Conservation (phyloP, 1,140 invertebrate species). For the Platorchestia sp. region DNA sequence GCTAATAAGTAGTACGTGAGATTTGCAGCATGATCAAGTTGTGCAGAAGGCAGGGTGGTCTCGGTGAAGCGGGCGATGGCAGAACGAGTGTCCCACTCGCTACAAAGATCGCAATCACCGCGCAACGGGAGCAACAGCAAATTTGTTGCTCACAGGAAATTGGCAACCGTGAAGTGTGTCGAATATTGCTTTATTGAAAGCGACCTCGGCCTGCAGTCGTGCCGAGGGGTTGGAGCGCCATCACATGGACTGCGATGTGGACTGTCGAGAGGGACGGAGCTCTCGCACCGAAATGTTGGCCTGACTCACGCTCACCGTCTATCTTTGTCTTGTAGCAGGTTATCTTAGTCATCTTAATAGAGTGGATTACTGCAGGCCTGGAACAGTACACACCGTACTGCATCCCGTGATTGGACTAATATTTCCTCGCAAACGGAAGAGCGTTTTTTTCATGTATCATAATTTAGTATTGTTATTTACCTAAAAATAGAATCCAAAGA, state of each 20-base stretch:
- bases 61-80: not conserved
- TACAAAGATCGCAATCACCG: slow-evolving; percentile 23
- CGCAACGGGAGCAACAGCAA: slow-evolving; percentile 29
- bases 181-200: slow-evolving; percentile 52
- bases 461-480: no score
- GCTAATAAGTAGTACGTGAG: no score
- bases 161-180: slow-evolving; percentile 43
- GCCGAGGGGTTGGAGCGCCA: not conserved
- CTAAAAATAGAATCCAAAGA: no score
- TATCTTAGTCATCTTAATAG: no score
- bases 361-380: no score
- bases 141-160: slow-evolving; percentile 52
- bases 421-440: no score
- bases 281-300: not conserved
- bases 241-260: no score
- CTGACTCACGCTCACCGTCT: not conserved
- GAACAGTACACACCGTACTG: no score
- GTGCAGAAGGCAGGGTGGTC: not conserved
- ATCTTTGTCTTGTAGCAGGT: not conserved
- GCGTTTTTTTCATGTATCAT: no score
- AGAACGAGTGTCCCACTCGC: not conserved
- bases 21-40: not conserved
- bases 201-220: not conserved
- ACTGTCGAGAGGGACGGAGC: not conserved
- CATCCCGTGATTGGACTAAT: no score